Base-by-base conservation (phyloP, 2,797 vertebrate genomes). In the Choloepus didactylus region DNA sequence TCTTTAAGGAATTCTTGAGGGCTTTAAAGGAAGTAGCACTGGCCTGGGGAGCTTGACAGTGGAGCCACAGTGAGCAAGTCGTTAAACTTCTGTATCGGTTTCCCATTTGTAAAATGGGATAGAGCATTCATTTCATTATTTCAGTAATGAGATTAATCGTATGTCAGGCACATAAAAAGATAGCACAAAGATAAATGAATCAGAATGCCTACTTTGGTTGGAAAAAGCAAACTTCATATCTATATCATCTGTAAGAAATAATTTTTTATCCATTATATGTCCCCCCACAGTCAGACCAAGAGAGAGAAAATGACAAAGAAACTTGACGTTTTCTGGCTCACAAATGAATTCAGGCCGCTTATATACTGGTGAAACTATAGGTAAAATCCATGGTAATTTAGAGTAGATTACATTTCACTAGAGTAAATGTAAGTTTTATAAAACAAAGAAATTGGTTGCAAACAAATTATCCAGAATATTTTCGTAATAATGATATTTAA, bases 191-290 rank as follows among this genome's bases (percentile, higher is more conserved):
- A 25, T 64, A 27, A 64, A 38, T 67, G 49, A 70, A 59, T 54
- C 12, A 10, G 2, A 19, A 72, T 29, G 10, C 31, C 87, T 77
- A 88, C 12, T 73, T 77, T 38, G 83, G 19, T 41, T 85, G 11
- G 18, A 70, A 70, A 86, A 66, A 91, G 23, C 29, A 87, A 80
- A 89, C n/a, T 73, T 89, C 35, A 70, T 5, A 46, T 88, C 89
- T 94, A 14, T 10, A 73, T 72, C 44, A 73, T 81, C 49, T 8
- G n/a, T 81, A n/a, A 44, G 67, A 95, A 86, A 60, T 80, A 83
- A 31, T 59, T 56, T 54, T 6, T n/a, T 77, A 31, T 31, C 29
- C 44, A 18, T 49, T 75, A 29, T 49, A 35, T 29, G 51, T 66
- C 2, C 70, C 27, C 9, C 9, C 41, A 12, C 38, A 62, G 2